Conservation (phyloP, 2,888 invertebrate genomes). For the Xestia rhomboidea region DNA sequence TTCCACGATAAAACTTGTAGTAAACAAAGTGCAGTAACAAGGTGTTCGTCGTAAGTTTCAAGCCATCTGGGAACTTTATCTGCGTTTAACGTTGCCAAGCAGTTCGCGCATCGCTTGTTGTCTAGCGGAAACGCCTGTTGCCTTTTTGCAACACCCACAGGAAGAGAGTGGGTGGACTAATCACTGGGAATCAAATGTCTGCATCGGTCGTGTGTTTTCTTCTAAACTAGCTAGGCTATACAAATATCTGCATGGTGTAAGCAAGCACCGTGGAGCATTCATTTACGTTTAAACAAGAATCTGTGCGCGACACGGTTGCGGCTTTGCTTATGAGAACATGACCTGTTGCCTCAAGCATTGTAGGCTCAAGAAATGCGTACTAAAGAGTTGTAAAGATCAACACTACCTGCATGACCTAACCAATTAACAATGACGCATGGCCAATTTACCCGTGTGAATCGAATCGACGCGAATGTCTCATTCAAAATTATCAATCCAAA, state of each 20-base stretch:
- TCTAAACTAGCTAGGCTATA: constrained; percentile 4
- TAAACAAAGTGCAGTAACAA: neutral
- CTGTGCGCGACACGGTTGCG: constrained; percentile 38
- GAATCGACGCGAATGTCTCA: constrained; percentile 33
- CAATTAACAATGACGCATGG: constrained; percentile 40
- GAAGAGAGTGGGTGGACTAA: constrained; percentile 9
- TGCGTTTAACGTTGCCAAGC: constrained; percentile 4
- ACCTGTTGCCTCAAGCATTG: constrained; percentile 22
- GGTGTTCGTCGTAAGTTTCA: neutral
- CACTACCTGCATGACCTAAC: constrained; percentile 19
- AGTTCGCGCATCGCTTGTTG: constrained; percentile 1
- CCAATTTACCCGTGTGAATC: constrained; percentile 37
- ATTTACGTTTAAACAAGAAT: constrained; percentile 24
- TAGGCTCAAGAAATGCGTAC: constrained; percentile 7
- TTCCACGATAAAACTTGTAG: neutral
- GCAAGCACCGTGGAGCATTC: constrained; percentile 31
- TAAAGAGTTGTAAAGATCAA: constrained; percentile 23
- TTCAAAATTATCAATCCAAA: constrained; percentile 42
- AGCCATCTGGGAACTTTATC: neutral
- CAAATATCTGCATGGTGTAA: constrained; percentile 14
- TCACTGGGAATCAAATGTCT: neutral
- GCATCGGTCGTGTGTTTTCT: constrained; percentile 2
- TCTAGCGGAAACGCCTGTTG: neutral
- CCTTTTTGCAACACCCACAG: neutral
- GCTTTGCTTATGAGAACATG: constrained; percentile 49